Evolutionary conservation across 2,113 vertebrate species (phyloP).

Genomic region (Morone saxatilis): DNA sequence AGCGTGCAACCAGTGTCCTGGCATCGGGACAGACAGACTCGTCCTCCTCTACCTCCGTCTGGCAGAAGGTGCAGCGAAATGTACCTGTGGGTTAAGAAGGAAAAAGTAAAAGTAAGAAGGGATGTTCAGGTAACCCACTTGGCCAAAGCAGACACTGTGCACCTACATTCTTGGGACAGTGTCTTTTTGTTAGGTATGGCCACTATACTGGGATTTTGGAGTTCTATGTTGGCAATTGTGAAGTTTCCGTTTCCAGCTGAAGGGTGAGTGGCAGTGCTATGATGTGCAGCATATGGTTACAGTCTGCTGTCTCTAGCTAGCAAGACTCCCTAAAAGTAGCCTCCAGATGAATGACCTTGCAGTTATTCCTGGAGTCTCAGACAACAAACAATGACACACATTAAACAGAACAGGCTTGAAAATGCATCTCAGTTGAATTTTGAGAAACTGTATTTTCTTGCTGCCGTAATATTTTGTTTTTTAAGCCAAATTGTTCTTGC

Average conservation of each 20-base stretch:
- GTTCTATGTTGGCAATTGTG: background rate
- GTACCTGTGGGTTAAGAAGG: slow-evolving; percentile 82
- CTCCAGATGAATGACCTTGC: background rate
- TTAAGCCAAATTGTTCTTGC: background rate
- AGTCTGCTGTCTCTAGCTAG: background rate
- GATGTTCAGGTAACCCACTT: background rate
- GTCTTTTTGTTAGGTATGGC: too few species aligned
- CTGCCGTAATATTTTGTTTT: background rate
- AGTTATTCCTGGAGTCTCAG: background rate
- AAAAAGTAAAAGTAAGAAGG: rapidly evolving
- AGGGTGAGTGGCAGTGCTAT: background rate
- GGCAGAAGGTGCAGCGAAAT: slow-evolving; percentile 97
- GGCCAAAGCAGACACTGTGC: too few species aligned
- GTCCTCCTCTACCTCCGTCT: slow-evolving; percentile 97
- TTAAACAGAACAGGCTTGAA: background rate
- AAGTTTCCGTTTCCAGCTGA: background rate
- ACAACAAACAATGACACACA: background rate
- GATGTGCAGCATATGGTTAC: background rate
- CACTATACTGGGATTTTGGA: background rate
- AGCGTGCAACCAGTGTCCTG: slow-evolving; percentile 94
- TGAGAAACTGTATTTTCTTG: background rate
- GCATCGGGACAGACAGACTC: slow-evolving; percentile 96
- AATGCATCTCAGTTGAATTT: background rate
- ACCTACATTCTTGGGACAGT: too few species aligned
- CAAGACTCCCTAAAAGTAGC: background rate